These are phyloP conservation scores for Chaetodon auriga DNA, from an alignment of 2,113 vertebrate species.

Conservation along the genomic window DNA sequence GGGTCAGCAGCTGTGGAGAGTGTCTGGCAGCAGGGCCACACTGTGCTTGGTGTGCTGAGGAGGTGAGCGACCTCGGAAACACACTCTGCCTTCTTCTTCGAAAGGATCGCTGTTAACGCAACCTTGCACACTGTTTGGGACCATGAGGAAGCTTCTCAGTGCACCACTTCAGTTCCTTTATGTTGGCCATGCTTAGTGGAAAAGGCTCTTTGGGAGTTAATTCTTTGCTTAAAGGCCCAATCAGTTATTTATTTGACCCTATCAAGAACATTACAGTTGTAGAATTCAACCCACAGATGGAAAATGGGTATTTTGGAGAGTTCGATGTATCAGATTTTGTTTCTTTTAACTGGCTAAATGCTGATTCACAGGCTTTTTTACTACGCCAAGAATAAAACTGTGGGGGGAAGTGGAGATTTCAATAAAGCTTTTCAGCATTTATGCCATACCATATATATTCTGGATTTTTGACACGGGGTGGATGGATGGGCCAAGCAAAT, in stretches of 20 bases:
- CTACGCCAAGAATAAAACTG: background rate
- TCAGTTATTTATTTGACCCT: background rate
- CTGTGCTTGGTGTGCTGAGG: constrained; percentile 38
- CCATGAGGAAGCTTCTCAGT: background rate
- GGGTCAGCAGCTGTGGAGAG: constrained; percentile 47
- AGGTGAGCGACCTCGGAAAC: constrained; percentile 46
- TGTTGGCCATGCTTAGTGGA: background rate
- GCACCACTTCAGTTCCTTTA: background rate
- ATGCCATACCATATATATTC: background rate
- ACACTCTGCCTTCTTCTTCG: constrained; percentile 4
- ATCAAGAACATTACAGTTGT: background rate
- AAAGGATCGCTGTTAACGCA: background rate
- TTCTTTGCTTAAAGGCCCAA: background rate
- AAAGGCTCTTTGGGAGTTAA: background rate
- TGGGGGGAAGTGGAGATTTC: background rate
- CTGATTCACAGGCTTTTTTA: background rate
- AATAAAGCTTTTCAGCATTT: background rate
- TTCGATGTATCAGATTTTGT: background rate
- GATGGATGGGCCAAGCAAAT: too few relatives aligned
- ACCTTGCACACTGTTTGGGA: background rate
- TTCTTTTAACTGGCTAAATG: background rate
- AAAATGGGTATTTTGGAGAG: background rate
- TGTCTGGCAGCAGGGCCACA: constrained; percentile 26
- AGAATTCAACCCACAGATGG: background rate
- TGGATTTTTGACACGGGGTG: too few relatives aligned